These are phyloP conservation scores for Nycticryphes semicollaris DNA, from an alignment of 2,113 vertebrate genomes.

Conservation along the genomic window DNA sequence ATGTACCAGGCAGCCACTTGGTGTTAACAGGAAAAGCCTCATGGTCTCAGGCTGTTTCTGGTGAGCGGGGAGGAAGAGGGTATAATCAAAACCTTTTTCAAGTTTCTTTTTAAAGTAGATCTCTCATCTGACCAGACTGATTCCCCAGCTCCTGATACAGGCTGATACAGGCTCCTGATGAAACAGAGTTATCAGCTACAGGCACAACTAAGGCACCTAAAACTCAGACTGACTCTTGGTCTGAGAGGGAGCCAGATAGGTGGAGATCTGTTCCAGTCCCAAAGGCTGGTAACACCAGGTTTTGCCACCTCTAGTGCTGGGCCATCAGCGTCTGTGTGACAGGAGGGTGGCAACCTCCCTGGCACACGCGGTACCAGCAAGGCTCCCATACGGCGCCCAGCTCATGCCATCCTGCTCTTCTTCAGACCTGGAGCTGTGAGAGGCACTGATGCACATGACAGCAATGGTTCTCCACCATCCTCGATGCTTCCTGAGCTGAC, in stretches of 20 bases:
- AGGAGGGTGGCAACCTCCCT: neutral
- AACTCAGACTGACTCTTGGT: neutral
- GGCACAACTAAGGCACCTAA: neutral
- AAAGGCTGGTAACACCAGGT: neutral
- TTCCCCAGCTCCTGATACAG: too few species aligned
- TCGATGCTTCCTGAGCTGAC: neutral
- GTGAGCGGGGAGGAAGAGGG: neutral
- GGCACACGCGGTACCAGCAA: neutral
- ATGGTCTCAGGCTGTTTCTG: neutral
- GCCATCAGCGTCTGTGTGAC: neutral
- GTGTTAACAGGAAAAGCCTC: neutral
- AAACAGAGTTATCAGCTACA: neutral
- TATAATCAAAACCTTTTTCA: neutral
- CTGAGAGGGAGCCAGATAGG: neutral
- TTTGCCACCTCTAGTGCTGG: neutral
- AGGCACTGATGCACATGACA: rapidly evolving
- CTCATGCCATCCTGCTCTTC: neutral
- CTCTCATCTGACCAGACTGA: neutral
- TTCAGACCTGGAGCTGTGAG: neutral
- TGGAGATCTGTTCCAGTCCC: neutral
- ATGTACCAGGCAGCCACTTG: too few species aligned
- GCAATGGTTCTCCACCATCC: neutral
- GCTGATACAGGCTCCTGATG: neutral
- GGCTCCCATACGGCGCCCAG: rapidly evolving
- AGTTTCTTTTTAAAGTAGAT: neutral